Evolutionary conservation across 2,113 vertebrate species (phyloP), one percentile per base, ranked within the genome.

Genomic region (Crotophaga sulcirostris): DNA sequence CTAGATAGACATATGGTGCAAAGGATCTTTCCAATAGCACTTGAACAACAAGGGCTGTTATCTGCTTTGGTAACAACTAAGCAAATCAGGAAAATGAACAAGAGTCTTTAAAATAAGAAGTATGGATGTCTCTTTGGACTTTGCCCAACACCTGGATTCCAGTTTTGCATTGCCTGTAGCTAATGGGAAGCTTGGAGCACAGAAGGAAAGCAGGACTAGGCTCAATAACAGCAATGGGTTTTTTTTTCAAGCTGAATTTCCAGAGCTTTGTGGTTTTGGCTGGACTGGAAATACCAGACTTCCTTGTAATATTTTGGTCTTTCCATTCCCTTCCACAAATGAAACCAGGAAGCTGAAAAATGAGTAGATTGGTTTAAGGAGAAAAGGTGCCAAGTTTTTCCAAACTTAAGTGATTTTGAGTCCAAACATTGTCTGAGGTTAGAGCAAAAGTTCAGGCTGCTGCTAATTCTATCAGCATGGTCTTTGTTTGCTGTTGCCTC

Each of bases 191-290:
- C 34, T 83, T 40, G 44, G 60, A 89, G 38, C 44, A 62, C 56
- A 83, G 78, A 75, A 74, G 45, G 31, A 84, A 95, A 91, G 38
- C 18, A 87, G 42, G 38, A 64, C 42, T 52, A 91, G 26, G 47
- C 59, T 83, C 76, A 96, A 19, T 36, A 62, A 93, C 54, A 84
- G 67, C 55, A 55, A 59, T 0, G 11, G 5, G 6, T 0, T 19
- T 40, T 89, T 84, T 87, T 75, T 68, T 60, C 42, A 89, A 86
- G 73, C 31, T 72, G 63, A 67, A 75, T 95, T 95, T 91, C 89
- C 78, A 93, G 83, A 93, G 80, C 62, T 75, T 77, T 95, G 83
- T 89, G 93, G 90, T 89, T 97, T 97, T 96, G 80, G 76, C 70
- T 60, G 59, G 75, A 55, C 49, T 94, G 40, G 60, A 95, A 97